These are phyloP conservation scores for Poeciliopsis paucimaculata DNA, from an alignment of 2,797 vertebrate species.

Conservation along the genomic window DNA sequence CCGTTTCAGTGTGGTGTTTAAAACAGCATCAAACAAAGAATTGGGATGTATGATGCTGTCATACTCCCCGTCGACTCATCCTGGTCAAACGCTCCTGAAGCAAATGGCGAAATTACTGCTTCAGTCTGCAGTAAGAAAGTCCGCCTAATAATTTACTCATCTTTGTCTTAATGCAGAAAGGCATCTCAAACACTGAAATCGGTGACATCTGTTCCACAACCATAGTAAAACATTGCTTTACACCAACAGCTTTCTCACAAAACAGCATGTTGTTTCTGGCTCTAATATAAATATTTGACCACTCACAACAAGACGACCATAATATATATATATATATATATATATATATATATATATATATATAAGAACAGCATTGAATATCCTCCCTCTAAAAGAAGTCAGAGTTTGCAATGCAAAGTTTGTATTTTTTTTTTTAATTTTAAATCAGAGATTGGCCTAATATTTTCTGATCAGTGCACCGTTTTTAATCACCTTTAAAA, in stretches of 20 bases:
- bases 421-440: too few relatives aligned
- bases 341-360: too few relatives aligned
- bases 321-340: too few relatives aligned
- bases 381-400: background rate
- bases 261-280: background rate
- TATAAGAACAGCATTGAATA: too few relatives aligned
- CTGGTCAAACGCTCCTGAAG: background rate
- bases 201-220: background rate
- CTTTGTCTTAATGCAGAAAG: background rate
- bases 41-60: background rate
- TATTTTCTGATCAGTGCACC: background rate
- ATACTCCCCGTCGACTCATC: background rate
- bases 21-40: background rate
- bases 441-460: background rate
- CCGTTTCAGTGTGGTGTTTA: background rate
- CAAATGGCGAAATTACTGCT: background rate
- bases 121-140: background rate
- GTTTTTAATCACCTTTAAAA: background rate
- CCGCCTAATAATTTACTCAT: background rate
- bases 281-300: background rate
- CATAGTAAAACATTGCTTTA: background rate
- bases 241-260: background rate
- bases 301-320: background rate
- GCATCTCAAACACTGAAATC: background rate
- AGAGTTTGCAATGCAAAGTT: background rate